phyloP scores from a whole-genome alignment of 2,113 vertebrate species.

The Myocastor coypus region DNA sequence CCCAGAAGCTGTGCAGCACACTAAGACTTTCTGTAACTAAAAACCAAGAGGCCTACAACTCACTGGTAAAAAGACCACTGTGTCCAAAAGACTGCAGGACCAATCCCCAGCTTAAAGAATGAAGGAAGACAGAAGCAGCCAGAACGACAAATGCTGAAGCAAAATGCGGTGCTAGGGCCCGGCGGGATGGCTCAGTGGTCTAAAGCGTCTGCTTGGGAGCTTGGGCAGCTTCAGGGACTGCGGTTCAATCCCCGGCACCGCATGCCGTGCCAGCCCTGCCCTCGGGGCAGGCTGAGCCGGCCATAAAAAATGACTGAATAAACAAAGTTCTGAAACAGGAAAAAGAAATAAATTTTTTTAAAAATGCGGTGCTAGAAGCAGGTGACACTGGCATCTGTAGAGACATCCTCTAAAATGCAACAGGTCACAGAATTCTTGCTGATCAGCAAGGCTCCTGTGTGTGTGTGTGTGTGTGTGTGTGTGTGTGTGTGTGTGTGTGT shows the following conservation, averaged over 20 bases:
- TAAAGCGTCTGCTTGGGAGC: no score
- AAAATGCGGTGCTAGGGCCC: background rate
- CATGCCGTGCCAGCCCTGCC: no score
- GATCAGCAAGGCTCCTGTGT: no score
- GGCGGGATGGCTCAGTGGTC: no score
- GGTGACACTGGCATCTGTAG: background rate
- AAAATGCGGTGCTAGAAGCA: background rate
- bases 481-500: background rate
- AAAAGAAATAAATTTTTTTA: no score
- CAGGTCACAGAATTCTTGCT: background rate
- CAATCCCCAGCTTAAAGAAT: background rate
- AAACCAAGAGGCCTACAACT: background rate
- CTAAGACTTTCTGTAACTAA: conserved; percentile 17
- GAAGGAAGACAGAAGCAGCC: background rate
- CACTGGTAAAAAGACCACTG: background rate
- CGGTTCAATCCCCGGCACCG: no score
- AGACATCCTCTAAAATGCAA: background rate
- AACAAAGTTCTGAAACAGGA: no score
- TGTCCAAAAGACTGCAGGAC: background rate
- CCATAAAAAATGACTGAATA: no score
- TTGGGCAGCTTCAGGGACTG: no score
- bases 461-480: background rate
- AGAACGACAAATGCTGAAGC: background rate
- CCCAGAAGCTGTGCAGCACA: background rate
- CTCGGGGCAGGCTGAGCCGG: no score